Percentiles rank a stretch among this genome's conserved stretches.
Evolutionary conservation across 2,797 vertebrate genomes (phyloP).

Genomic region (Adrianichthys oophorus): DNA sequence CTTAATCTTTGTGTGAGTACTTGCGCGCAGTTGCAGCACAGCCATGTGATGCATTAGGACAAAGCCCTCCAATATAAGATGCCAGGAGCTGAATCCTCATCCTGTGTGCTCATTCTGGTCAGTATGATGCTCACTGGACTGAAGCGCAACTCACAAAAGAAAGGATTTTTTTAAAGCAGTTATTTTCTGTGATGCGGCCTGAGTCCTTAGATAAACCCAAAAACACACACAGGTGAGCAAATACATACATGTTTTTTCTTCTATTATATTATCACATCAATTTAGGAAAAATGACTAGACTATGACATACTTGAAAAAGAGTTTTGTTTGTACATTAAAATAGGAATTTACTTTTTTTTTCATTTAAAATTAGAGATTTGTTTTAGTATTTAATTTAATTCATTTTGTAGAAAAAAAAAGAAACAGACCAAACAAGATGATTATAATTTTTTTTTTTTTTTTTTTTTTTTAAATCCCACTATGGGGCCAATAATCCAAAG

Average conservation of each 20-base stretch:
- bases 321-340: too few species aligned
- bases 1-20: constrained; percentile 11
- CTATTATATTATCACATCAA: background rate
- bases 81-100: constrained; percentile 38
- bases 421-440: too few species aligned
- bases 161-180: constrained; percentile 27
- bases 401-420: too few species aligned
- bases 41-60: constrained; percentile 33
- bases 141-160: constrained; percentile 39
- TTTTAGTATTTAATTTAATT: too few species aligned
- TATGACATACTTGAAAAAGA: too few species aligned
- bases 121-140: constrained; percentile 31
- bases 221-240: constrained; percentile 56
- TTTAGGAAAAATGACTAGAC: too few species aligned
- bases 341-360: too few species aligned
- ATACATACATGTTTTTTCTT: constrained; percentile 38
- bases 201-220: constrained; percentile 36
- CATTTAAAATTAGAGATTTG: too few species aligned
- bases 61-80: constrained; percentile 33
- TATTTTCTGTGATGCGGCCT: background rate
- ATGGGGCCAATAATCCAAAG: too few species aligned
- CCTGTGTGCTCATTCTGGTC: constrained; percentile 23
- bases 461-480: too few species aligned
- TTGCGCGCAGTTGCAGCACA: constrained; percentile 18
- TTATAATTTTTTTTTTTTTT: too few species aligned